Base-by-base conservation (phyloP, 2,888 invertebrate genomes). In the Pelosia muscerda region DNA sequence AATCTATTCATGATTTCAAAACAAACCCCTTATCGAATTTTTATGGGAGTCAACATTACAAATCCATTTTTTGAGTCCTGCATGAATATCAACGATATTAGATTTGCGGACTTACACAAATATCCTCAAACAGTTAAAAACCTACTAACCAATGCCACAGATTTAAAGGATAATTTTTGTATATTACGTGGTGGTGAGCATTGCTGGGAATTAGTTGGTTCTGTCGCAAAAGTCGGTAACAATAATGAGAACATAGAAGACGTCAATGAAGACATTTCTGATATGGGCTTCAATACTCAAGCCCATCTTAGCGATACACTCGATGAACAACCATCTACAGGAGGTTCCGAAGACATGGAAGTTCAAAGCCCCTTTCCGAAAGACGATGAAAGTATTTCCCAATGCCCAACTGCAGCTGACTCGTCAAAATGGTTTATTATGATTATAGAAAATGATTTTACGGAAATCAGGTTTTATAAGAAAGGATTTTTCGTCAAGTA, bases 361-460 rank as follows among this genome's bases (percentile, higher is more conserved):
- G n/a, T 19, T 25, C 8, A 34, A 54, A 59, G 23, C 23, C 15
- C 22, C 2, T 19, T 19, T 56, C 22, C 26, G 9, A 60, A 42
- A n/a, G 61, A 67, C 23, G 38, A 22, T 31, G 26, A 57, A 23
- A 64, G 13, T 54, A 31, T 19, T n/a, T 28, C 42, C 23, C 53
- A 38, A n/a, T 38, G 25, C 69, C 59, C 63, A 23, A 65, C 81
- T 71, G 75, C 76, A 60, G 63, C 68, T 49, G 86, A 86, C 38
- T 82, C 81, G 22, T 94, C 93, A 34, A 94, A 92, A 86, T 96
- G 96, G 96, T 95, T 95, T 77, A 88, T 96, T 70, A 92, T 96
- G 87, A 94, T 88, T 57, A 75, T 96, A 55, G 95, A 95, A 87
- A 90, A 95, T 68, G 95, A 95, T 84, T 96, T 96, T 82, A 86